A percentile compares a stretch with the other conserved stretches of the same genome.
These are phyloP conservation scores for Stomatorhinus walkeri DNA, from an alignment of 2,797 vertebrate genomes.

Conservation along the genomic window DNA sequence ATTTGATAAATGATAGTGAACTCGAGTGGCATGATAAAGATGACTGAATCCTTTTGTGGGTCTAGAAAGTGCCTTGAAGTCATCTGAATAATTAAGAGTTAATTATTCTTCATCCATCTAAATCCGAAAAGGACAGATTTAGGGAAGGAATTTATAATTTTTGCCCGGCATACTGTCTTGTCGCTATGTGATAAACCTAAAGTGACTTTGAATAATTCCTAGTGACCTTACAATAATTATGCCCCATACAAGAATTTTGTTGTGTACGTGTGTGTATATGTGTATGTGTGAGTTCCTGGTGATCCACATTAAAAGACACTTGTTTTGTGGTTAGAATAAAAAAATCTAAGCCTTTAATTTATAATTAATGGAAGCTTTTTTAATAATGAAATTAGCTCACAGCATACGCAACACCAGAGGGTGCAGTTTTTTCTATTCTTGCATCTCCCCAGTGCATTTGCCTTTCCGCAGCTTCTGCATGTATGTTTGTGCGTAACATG, in stretches of 20 bases:
- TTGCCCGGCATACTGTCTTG: slow-evolving; percentile 91
- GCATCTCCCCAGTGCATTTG: slow-evolving; percentile 17
- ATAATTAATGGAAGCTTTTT: slow-evolving; percentile 61
- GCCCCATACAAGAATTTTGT: slow-evolving; percentile 86
- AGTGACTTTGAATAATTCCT: slow-evolving; percentile 98
- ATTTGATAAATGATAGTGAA: slow-evolving; percentile 89
- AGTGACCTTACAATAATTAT: slow-evolving; percentile 97
- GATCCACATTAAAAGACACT: slow-evolving; percentile 77
- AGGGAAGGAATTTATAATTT: slow-evolving; percentile 99
- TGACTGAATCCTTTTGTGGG: slow-evolving; percentile 85
- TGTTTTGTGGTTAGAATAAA: slow-evolving; percentile 58
- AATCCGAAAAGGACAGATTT: slow-evolving; percentile 99
- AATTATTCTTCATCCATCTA: slow-evolving; percentile 99
- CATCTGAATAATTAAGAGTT: slow-evolving; percentile 99
- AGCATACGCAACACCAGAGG: slow-evolving; percentile 54
- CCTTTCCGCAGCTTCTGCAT: not conserved
- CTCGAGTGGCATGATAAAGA: slow-evolving; percentile 86
- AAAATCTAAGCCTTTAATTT: slow-evolving; percentile 54
- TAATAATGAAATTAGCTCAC: slow-evolving; percentile 58
- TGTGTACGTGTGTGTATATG: slow-evolving; percentile 84
- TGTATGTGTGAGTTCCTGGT: slow-evolving; percentile 42
- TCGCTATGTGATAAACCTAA: slow-evolving; percentile 95
- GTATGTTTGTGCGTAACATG: not conserved
- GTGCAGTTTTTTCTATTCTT: slow-evolving; percentile 47
- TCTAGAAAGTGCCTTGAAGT: slow-evolving; percentile 97